Percentiles rank a stretch among this genome's conserved stretches.
phyloP scores from a whole-genome alignment of 2,888 invertebrate species.

The Hypercompe scribonia region DNA sequence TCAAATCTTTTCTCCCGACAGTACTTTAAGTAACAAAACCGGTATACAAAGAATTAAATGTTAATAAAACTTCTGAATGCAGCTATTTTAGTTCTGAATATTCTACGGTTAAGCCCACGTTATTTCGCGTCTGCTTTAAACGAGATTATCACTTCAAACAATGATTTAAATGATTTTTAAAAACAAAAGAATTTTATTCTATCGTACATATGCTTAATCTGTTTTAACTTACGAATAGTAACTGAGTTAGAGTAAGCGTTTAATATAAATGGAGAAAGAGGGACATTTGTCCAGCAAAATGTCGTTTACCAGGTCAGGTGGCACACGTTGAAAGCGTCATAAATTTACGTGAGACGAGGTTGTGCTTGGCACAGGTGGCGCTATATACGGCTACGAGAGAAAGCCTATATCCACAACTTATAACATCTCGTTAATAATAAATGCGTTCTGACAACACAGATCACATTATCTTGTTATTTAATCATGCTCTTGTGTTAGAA shows the following conservation, averaged over 20 bases:
- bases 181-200: background rate
- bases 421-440: slow-evolving; percentile 56
- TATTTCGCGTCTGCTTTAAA: background rate
- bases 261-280: slow-evolving; percentile 75
- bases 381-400: slow-evolving; percentile 63
- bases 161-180: slow-evolving; percentile 2
- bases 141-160: background rate
- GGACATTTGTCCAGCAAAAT: slow-evolving; percentile 79
- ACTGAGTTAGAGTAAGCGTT: slow-evolving; percentile 64
- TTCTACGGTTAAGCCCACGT: slow-evolving; percentile 12
- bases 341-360: slow-evolving; percentile 79
- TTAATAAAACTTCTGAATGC: slow-evolving; percentile 14
- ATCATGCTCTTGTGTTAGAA: slow-evolving; percentile 25
- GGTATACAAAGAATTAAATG: slow-evolving; percentile 22
- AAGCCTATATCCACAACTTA: slow-evolving; percentile 66
- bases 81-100: slow-evolving; percentile 22
- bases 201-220: background rate
- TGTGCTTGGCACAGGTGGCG: slow-evolving; percentile 77
- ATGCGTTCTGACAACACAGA: slow-evolving; percentile 44
- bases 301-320: slow-evolving; percentile 83
- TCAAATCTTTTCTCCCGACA: slow-evolving; percentile 29
- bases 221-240: slow-evolving; percentile 31
- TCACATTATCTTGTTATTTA: slow-evolving; percentile 29
- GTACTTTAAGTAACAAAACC: slow-evolving; percentile 22
- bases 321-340: slow-evolving; percentile 84